A percentile compares a stretch with the other conserved stretches of the same genome.
phyloP scores from a whole-genome alignment of 1,140 invertebrate species.

The Ctenoplectra terminalis region DNA sequence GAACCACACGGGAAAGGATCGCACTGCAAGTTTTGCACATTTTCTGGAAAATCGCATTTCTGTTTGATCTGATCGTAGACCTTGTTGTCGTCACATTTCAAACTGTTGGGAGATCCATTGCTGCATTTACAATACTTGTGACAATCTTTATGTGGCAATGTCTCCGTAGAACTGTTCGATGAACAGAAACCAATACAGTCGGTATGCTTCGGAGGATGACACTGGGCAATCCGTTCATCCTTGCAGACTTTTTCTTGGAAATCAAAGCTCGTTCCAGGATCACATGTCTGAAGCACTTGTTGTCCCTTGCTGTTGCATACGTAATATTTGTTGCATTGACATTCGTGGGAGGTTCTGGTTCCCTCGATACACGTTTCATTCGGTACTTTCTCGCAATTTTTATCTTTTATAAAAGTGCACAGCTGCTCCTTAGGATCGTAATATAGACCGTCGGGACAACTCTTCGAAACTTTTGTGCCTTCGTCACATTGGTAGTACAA shows the following conservation, averaged over 20 bases:
- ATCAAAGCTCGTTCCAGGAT: background rate
- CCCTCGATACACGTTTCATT: background rate
- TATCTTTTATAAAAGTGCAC: constrained; percentile 73
- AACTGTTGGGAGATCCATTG: background rate
- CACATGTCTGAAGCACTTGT: rapidly evolving
- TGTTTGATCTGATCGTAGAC: constrained; percentile 82
- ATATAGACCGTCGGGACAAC: constrained; percentile 78
- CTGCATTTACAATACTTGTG: constrained; percentile 44
- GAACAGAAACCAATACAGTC: background rate
- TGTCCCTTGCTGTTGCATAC: background rate
- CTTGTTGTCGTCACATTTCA: constrained; percentile 76
- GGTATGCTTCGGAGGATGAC: background rate
- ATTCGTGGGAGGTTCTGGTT: background rate
- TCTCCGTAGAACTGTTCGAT: background rate
- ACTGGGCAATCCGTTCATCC: no score
- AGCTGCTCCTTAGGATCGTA: constrained; percentile 82
- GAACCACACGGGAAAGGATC: constrained; percentile 44
- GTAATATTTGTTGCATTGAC: background rate
- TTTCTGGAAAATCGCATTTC: constrained; percentile 76
- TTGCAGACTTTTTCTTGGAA: background rate
- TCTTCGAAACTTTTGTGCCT: constrained; percentile 78
- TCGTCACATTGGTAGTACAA: constrained; percentile 84
- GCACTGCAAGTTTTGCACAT: constrained; percentile 34
- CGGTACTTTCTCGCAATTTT: background rate
- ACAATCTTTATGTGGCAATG: constrained; percentile 1